Base-by-base conservation (phyloP, 2,888 invertebrate species). In the Pterostichus niger region DNA sequence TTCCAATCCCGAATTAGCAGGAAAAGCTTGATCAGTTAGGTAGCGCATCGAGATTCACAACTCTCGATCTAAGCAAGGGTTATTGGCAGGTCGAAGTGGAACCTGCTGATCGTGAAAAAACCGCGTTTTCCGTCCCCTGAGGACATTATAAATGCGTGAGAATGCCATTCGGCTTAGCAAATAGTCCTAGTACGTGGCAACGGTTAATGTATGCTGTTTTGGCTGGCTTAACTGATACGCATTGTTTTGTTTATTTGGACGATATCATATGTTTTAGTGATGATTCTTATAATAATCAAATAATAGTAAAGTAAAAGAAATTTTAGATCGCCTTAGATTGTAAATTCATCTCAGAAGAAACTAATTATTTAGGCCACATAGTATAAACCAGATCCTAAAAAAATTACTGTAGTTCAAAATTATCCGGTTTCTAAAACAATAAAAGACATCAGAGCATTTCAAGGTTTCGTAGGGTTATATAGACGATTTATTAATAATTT, bases 101-200 rank as follows among this genome's bases (percentile, higher is more conserved):
- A 10, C 52, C 75, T 9, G 73, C 73, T 6, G 84, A 85, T 44
- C 84, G 52, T 56, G 85, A 85, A 71, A 85, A 85, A 71, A 85
- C 84, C 44, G 85, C 78, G 10, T 85, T 85, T 71, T 84, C 84
- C 0, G 78, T 83, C 15, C 85, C 85, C 1, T 83, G 86, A 84
- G 86, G 86, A 6, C 85, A 87, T 52, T 88, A 84, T 59, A 86
- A 88, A 84, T 88, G 84, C 73, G 68, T 84, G 0, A 15, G 84
- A 0, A 86, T 87, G 86, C 86, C 87, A 1, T 89, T 88, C 76
- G 88, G 88, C 6, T 83, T 88, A 3, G 71, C 84, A 0, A 87
- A 87, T 35, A 85, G 86, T 0, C 86, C 86, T 10, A 81, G 84
- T 3, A 86, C 86, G 3, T 88, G 87, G 84, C 87, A 87, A 82